phyloP scores from a whole-genome alignment of 2,797 vertebrate genomes.

The Anguilla anguilla region DNA sequence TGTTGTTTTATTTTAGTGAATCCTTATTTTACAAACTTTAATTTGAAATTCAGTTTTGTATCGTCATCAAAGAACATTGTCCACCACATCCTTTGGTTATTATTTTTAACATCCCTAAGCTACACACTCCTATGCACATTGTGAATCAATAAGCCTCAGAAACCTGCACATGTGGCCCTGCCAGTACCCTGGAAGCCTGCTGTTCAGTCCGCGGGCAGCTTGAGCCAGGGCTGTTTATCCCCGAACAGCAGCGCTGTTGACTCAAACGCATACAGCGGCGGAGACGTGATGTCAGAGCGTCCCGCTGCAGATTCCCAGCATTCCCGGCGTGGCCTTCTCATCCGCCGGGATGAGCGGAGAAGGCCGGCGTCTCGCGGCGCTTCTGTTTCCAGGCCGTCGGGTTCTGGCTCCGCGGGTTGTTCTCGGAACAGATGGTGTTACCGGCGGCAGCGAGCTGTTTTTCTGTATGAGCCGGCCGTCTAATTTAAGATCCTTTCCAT shows the following conservation, averaged over 20 bases:
- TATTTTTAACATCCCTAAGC: too few species aligned
- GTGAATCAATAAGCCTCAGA: not conserved
- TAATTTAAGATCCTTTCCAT: slow-evolving; percentile 24
- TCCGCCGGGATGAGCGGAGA: not conserved
- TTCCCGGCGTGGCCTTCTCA: not conserved
- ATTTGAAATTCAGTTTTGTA: too few species aligned
- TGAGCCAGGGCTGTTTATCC: not conserved
- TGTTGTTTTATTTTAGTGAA: too few species aligned
- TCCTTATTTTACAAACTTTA: too few species aligned
- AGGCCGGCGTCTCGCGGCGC: not conserved
- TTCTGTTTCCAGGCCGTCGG: not conserved
- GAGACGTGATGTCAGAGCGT: not conserved
- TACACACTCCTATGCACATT: not conserved
- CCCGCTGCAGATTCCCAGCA: not conserved
- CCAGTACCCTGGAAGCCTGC: not conserved
- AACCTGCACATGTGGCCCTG: not conserved
- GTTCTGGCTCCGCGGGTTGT: not conserved
- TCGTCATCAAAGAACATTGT: too few species aligned
- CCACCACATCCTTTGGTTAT: too few species aligned
- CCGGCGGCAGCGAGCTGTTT: not conserved
- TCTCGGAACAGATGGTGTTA: not conserved
- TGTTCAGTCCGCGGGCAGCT: not conserved
- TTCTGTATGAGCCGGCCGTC: not conserved
- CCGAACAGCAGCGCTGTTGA: not conserved
- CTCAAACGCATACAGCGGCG: not conserved